Conservation (phyloP, 2,113 vertebrate species). For the Marmota monax region DNA sequence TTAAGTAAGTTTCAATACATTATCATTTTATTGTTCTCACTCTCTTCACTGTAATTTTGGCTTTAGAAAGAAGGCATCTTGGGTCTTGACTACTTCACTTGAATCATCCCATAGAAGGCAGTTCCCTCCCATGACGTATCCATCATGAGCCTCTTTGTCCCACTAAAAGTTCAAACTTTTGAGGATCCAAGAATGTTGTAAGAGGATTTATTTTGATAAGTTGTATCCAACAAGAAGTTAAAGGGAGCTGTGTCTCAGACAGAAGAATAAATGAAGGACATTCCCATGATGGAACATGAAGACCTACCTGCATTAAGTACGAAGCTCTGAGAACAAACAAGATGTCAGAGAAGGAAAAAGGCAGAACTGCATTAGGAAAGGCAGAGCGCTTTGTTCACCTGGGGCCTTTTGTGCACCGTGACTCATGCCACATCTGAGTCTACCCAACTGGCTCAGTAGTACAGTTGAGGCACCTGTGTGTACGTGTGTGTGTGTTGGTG, state of each 20-base stretch:
- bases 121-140: background rate
- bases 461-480: background rate
- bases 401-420: accelerated
- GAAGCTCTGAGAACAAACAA: background rate
- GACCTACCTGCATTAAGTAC: too few species aligned
- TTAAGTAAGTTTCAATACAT: background rate
- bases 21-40: background rate
- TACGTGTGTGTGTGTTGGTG: too few species aligned
- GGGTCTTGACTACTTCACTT: background rate
- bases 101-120: background rate
- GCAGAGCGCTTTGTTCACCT: background rate
- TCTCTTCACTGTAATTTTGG: background rate
- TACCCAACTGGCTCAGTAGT: too few species aligned
- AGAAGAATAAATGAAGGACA: background rate
- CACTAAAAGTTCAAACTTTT: background rate
- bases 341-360: background rate
- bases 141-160: background rate
- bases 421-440: background rate
- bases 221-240: background rate
- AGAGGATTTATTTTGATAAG: background rate
- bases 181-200: background rate
- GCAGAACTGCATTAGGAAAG: too few species aligned
- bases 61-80: background rate
- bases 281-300: too few species aligned
- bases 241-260: too few species aligned